Base-by-base conservation (phyloP, 2,888 invertebrate species). In the Caenorhabditis sp. region DNA sequence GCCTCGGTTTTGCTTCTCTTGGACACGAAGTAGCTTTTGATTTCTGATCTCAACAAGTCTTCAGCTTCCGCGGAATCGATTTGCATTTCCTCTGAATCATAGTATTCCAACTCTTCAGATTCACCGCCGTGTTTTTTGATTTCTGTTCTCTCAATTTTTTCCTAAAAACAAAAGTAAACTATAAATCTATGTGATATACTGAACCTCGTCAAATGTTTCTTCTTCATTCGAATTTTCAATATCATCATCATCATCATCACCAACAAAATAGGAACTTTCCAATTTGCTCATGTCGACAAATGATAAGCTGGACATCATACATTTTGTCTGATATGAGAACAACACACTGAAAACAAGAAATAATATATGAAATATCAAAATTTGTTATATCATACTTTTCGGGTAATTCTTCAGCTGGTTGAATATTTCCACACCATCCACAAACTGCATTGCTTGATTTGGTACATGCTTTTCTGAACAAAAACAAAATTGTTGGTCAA, bases 361-460 rank as follows among this genome's bases (percentile, higher is more conserved):
- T 20, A 1, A 0, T 7, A 26, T 20, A 12, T n/a, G n/a, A 17
- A 17, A 20, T 1, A 17, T 36, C 4, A 43, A 27, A 26, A 8
- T 23, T 25, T 8, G 10, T 26, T 17, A 38, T 36, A 4, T 2
- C 69, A 43, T 54, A 70, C 70, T 52, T 49, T n/a, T 70, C 65
- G 0, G 43, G 17, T 14, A 43, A 10, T 12, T 43, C 17, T 14
- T 61, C 57, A 38, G 70, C 56, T 5, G 17, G 59, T 25, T 59
- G 27, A 5, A 21, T 7, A 52, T 64, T 72, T 50, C 78, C 73
- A 50, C 83, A 83, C 82, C 80, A 83, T 38, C 78, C 80, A 63
- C 83, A 83, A 2, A 76, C 65, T 10, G 80, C 82, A 59, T 83
- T 79, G 1, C 25, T 56, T 25, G 63, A 57, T 8, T 25, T 23